Percentiles rank a stretch among this genome's conserved stretches.
Conservation (phyloP, 1,140 invertebrate species). For the Phocides pigmalion region DNA sequence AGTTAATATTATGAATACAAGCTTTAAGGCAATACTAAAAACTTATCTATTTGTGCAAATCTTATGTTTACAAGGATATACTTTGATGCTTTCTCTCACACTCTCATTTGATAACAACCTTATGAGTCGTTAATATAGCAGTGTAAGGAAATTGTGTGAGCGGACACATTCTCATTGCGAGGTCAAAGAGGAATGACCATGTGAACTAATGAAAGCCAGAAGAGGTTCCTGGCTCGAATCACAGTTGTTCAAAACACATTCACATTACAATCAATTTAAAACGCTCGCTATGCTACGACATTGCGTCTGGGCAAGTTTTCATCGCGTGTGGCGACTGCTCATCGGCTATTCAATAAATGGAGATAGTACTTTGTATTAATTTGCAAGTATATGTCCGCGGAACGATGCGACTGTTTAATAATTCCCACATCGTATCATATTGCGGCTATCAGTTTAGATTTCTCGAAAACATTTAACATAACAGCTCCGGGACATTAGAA, state of each 20-base stretch:
- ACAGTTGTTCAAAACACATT: constrained; percentile 71
- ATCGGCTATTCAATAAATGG: constrained; percentile 64
- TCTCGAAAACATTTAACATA: constrained; percentile 18
- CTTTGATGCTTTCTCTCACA: constrained; percentile 18
- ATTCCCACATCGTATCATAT: constrained; percentile 30
- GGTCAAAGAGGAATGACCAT: constrained; percentile 82
- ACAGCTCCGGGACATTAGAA: constrained; percentile 27
- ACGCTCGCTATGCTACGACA: constrained; percentile 61
- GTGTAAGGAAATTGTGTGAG: constrained; percentile 42
- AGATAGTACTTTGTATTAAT: constrained; percentile 47
- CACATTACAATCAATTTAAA: constrained; percentile 80
- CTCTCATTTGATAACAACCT: constrained; percentile 35
- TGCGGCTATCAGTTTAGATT: constrained; percentile 26
- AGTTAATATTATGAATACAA: background rate
- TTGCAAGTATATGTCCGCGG: constrained; percentile 30
- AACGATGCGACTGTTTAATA: constrained; percentile 34
- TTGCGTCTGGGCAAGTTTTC: constrained; percentile 61
- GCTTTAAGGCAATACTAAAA: background rate
- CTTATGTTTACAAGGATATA: background rate
- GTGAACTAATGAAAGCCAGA: constrained; percentile 73
- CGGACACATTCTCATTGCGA: constrained; percentile 51
- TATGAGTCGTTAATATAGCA: constrained; percentile 58
- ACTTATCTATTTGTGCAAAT: background rate
- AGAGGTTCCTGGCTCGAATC: constrained; percentile 73
- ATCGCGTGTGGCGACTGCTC: constrained; percentile 66